Conservation (phyloP, 2,797 vertebrate species). For the Pachyuromys duprasi region DNA sequence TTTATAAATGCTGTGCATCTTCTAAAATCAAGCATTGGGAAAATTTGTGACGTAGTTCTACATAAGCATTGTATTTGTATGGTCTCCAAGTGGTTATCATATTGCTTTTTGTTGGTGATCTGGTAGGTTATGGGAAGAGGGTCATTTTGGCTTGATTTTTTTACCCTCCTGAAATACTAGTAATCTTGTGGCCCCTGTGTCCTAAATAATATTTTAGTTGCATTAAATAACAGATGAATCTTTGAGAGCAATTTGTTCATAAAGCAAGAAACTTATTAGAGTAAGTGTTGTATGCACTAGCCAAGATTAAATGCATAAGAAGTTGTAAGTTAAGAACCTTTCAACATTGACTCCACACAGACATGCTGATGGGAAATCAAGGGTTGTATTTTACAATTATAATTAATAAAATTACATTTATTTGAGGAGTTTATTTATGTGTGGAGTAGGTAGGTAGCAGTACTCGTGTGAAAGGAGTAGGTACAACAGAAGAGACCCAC, state of each 20-base stretch:
- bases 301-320: constrained; percentile 21
- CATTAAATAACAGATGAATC: neutral
- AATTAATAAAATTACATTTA: neutral
- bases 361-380: neutral
- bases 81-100: neutral
- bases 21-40: neutral
- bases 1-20: neutral
- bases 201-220: neutral
- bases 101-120: neutral
- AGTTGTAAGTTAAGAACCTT: neutral
- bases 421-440: neutral
- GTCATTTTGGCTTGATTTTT: neutral
- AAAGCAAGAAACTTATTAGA: neutral
- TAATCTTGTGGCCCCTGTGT: neutral
- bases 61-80: neutral
- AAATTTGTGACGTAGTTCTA: neutral
- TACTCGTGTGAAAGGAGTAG: neutral
- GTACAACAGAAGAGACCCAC: neutral
- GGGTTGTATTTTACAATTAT: constrained; percentile 28
- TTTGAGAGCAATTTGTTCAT: neutral
- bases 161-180: neutral
- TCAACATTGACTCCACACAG: neutral
- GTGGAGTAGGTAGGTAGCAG: neutral
- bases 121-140: neutral
- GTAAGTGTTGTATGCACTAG: neutral